phyloP scores from a whole-genome alignment of 2,797 vertebrate species.

The Sebastes nivosus region DNA sequence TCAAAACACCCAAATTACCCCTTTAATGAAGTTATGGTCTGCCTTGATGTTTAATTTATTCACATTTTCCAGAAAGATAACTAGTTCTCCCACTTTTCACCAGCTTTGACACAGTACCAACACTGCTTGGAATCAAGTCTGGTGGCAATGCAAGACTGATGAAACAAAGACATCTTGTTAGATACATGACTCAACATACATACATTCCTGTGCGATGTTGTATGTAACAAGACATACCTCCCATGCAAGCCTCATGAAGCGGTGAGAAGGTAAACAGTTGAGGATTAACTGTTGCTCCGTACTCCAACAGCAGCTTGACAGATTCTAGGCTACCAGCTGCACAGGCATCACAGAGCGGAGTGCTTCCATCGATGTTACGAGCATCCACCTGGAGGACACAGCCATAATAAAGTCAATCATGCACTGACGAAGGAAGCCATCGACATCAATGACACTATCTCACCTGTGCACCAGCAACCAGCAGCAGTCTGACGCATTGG shows the following conservation, averaged over 20 bases:
- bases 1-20: too few relatives aligned
- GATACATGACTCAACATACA: neutral
- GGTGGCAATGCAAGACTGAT: neutral
- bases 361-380: conserved; percentile 94
- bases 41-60: neutral
- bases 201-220: neutral
- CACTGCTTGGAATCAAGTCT: neutral
- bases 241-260: conserved; percentile 96
- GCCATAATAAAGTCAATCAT: neutral
- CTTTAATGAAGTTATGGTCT: neutral
- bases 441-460: neutral
- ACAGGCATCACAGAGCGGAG: conserved; percentile 94
- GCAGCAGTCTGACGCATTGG: conserved; percentile 89
- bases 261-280: conserved; percentile 92
- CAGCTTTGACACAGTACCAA: neutral
- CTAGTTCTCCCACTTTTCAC: neutral
- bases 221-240: conserved; percentile 77
- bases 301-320: conserved; percentile 88
- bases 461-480: conserved; percentile 88
- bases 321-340: conserved; percentile 92
- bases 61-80: neutral
- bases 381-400: conserved; percentile 88
- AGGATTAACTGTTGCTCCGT: conserved; percentile 93
- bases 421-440: neutral
- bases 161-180: neutral